Conservation (phyloP, 2,888 invertebrate genomes). For the Nomada ruficornis region DNA sequence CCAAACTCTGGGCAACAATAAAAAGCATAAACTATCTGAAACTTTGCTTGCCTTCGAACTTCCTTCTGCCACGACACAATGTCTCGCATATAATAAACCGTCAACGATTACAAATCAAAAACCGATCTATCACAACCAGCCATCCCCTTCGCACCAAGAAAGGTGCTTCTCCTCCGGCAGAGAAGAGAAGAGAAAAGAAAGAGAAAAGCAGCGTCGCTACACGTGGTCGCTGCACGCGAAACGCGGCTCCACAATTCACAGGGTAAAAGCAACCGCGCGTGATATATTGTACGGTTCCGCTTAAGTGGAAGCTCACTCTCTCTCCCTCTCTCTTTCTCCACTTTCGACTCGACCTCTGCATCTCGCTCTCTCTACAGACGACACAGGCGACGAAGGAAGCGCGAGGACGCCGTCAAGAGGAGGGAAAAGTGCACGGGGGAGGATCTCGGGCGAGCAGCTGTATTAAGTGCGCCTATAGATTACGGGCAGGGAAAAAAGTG, state of each 20-base stretch:
- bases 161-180: conserved; percentile 4
- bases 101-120: neutral
- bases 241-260: conserved; percentile 56
- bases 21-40: neutral
- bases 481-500: conserved; percentile 74
- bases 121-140: neutral
- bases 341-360: conserved; percentile 43
- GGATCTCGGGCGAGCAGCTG: conserved; percentile 78
- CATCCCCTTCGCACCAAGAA: neutral
- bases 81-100: no score
- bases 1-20: neutral
- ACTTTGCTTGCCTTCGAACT: neutral
- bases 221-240: conserved; percentile 55
- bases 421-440: conserved; percentile 48
- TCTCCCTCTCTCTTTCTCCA: neutral
- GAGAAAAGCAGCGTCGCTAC: conserved; percentile 42
- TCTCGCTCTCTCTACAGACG: neutral
- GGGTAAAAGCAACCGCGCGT: conserved; percentile 74
- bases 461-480: conserved; percentile 84
- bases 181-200: no score
- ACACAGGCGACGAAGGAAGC: conserved; percentile 38
- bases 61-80: neutral
- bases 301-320: conserved; percentile 76
- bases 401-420: conserved; percentile 4
- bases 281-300: conserved; percentile 81